These are phyloP conservation scores for Drosophila teissieri DNA, from an alignment of 1,140 invertebrate genomes.

Conservation along the genomic window DNA sequence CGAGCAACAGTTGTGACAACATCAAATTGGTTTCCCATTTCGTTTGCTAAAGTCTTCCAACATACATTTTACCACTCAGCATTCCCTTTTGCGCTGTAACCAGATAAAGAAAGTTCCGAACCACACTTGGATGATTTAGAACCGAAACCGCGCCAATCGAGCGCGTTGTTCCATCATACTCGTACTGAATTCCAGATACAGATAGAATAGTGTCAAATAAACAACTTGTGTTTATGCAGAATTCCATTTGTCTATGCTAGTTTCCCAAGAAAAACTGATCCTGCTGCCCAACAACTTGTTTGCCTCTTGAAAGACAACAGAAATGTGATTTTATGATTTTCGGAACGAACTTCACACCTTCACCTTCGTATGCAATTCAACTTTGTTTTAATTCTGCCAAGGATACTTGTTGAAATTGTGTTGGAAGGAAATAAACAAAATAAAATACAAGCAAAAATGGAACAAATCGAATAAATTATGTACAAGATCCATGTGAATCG, in stretches of 20 bases:
- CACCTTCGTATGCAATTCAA: conserved; percentile 24
- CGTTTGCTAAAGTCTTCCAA: conserved; percentile 34
- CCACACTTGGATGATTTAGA: background rate
- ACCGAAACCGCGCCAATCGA: background rate
- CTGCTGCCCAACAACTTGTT: conserved; percentile 4
- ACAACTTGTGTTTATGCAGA: background rate
- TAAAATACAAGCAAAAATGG: background rate
- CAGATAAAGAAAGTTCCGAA: background rate
- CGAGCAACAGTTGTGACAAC: conserved; percentile 9
- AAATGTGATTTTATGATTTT: conserved; percentile 62
- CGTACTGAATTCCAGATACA: conserved; percentile 3
- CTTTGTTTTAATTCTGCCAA: background rate
- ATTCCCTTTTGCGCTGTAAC: conserved; percentile 1
- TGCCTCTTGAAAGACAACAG: conserved; percentile 13
- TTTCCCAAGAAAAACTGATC: background rate
- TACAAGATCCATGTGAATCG: conserved; percentile 19
- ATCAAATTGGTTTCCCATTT: conserved; percentile 31
- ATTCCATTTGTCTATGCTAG: too few relatives aligned
- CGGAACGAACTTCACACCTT: conserved; percentile 31
- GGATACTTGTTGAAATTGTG: conserved; percentile 16
- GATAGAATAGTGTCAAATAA: background rate
- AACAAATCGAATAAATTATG: conserved; percentile 8
- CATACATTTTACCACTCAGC: conserved; percentile 6
- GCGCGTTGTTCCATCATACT: background rate
- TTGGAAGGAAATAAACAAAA: conserved; percentile 8